Base-by-base conservation (phyloP, 2,888 invertebrate genomes). In the Lissocephala sabroskyi region DNA sequence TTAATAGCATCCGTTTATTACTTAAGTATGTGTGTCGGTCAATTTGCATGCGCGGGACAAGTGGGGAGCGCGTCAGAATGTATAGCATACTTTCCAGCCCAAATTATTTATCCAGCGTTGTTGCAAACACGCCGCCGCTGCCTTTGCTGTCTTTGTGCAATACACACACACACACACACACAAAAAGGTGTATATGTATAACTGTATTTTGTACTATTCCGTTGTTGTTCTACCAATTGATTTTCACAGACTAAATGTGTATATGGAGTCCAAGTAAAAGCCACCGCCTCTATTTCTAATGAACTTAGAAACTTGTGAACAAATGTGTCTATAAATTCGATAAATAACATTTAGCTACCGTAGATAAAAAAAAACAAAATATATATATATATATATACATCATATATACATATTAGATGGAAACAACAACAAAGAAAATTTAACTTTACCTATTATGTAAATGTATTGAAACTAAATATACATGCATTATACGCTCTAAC, bases 251-350 rank as follows among this genome's bases (percentile, higher is more conserved):
- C 71, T 71, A 70, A 74, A 65, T 63, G 62, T 74, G 61, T 74
- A 56, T 66, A 79, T 76, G 76, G 74, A 80, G 80, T 80, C 80
- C 80, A 80, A 81, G 63, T 74, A 76, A 80, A 80, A 73, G 80
- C 80, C 80, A 80, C 80, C 80, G 80, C 80, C 80, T 80, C 67
- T 68, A 63, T 68, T 65, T 66, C 65, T 66, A 71, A 58, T 65
- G 43, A 49, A 50, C 51, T 75, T 70, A 70, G 67, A 64, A 57
- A 65, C 57, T 65, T 65, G 73, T 60, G 64, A 66, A 65, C 65
- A 76, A 76, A 56, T 65, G 77, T 70, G 75, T 71, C 77, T 77
- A 76, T 59, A 45, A 54, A 62, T 57, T 58, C 56, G 48, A 48
- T 52, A 53, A 42, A 36, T 39, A 45, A 47, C 47, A 55, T 50